Evolutionary conservation across 2,888 invertebrate species (phyloP).

Genomic region (Conus canariensis): DNA sequence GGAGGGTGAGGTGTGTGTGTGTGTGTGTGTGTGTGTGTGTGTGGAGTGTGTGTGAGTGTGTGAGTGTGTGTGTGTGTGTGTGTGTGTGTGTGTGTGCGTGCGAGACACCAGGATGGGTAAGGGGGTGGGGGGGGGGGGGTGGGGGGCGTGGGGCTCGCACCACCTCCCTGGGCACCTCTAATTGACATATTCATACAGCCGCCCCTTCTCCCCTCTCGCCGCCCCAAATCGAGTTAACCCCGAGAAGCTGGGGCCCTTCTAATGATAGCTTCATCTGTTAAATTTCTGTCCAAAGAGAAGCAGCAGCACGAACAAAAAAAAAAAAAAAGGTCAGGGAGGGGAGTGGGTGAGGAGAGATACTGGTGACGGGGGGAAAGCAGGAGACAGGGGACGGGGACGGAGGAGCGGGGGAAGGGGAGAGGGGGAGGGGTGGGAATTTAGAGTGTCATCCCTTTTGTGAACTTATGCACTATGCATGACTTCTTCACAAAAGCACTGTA

Average conservation of each 20-base stretch:
- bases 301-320: not conserved
- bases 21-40: no score
- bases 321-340: not conserved
- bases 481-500: conserved; percentile 36
- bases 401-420: not conserved
- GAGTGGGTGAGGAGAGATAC: not conserved
- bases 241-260: conserved; percentile 44
- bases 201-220: conserved; percentile 34
- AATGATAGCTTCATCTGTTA: conserved; percentile 53
- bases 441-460: conserved; percentile 43
- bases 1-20: not conserved
- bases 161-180: conserved; percentile 30
- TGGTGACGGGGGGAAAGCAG: not conserved
- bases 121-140: not conserved
- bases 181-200: conserved; percentile 56
- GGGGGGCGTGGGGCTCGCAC: not conserved
- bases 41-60: not conserved
- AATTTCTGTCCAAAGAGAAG: not conserved
- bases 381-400: not conserved
- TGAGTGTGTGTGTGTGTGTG: not conserved
- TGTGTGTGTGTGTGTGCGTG: not conserved
- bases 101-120: not conserved
- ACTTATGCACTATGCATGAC: conserved; percentile 50
- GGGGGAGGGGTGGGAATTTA: not conserved
- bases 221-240: conserved; percentile 52